Conservation (phyloP, 2,113 vertebrate genomes). For the Lipotes vexillifer region DNA sequence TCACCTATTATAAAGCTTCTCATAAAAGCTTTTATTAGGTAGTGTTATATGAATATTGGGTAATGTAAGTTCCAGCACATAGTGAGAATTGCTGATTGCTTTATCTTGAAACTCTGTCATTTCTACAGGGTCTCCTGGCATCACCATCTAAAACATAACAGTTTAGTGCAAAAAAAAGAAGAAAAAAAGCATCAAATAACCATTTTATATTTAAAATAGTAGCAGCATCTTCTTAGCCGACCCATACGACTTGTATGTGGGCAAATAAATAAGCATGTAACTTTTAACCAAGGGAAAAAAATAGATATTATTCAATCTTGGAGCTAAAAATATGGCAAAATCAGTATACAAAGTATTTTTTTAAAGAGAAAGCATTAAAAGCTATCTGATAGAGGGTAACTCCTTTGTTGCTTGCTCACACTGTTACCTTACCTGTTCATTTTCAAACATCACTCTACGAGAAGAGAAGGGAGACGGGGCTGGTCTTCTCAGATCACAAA, state of each 20-base stretch:
- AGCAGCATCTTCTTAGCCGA: not conserved
- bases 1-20: conserved; percentile 96
- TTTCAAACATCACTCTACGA: conserved; percentile 98
- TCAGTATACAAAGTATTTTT: not conserved
- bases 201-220: not conserved
- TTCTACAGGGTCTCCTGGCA: conserved; percentile 93
- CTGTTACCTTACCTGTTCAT: conserved; percentile 89
- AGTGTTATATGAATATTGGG: conserved; percentile 90
- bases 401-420: not conserved
- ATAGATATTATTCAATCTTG: not conserved
- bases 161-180: not conserved
- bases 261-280: not conserved
- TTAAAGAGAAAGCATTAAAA: not conserved
- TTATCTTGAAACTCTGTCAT: conserved; percentile 98
- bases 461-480: conserved; percentile 98
- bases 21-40: conserved; percentile 93
- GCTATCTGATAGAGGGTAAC: not conserved
- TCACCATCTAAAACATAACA: conserved; percentile 90
- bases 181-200: not conserved
- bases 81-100: conserved; percentile 94
- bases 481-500: conserved; percentile 95
- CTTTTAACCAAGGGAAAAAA: not conserved
- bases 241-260: not conserved
- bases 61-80: conserved; percentile 90
- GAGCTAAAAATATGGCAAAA: not conserved